Percentiles rank a stretch among this genome's conserved stretches.
These are phyloP conservation scores for Eulemur rubriventer DNA, from an alignment of 2,797 vertebrate genomes.

Conservation along the genomic window DNA sequence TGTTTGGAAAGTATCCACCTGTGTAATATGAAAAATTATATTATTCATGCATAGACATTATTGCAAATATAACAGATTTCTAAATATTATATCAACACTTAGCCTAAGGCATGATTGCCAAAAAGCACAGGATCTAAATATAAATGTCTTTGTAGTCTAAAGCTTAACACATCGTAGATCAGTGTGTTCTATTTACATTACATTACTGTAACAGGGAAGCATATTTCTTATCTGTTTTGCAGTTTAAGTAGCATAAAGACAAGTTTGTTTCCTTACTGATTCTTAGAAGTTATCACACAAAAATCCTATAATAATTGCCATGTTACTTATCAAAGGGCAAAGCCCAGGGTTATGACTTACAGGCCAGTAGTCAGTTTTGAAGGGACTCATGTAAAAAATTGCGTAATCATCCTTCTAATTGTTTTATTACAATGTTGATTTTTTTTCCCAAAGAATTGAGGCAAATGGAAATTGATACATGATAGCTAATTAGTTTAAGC, in stretches of 20 bases:
- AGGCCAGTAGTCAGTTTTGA: neutral
- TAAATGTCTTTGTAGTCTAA: neutral
- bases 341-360: neutral
- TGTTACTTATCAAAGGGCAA: conserved; percentile 35
- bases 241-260: conserved; percentile 25
- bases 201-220: neutral
- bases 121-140: conserved; percentile 28
- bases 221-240: conserved; percentile 22
- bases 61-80: conserved; percentile 12
- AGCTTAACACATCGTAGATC: neutral
- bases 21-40: too few relatives aligned
- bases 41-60: neutral
- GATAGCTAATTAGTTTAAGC: neutral
- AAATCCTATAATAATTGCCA: conserved; percentile 38
- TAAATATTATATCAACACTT: neutral
- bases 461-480: neutral
- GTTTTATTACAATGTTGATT: conserved; percentile 11
- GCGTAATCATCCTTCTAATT: neutral
- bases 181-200: neutral
- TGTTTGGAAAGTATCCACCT: too few relatives aligned
- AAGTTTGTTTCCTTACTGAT: conserved; percentile 42
- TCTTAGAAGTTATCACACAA: conserved; percentile 1
- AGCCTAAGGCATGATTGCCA: conserved; percentile 47
- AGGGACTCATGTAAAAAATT: conserved; percentile 31
- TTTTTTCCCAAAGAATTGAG: conserved; percentile 17